Percentiles rank a stretch among this genome's conserved stretches.
Evolutionary conservation across 2,888 invertebrate species (phyloP).

Genomic region (Clusia tigrina): DNA sequence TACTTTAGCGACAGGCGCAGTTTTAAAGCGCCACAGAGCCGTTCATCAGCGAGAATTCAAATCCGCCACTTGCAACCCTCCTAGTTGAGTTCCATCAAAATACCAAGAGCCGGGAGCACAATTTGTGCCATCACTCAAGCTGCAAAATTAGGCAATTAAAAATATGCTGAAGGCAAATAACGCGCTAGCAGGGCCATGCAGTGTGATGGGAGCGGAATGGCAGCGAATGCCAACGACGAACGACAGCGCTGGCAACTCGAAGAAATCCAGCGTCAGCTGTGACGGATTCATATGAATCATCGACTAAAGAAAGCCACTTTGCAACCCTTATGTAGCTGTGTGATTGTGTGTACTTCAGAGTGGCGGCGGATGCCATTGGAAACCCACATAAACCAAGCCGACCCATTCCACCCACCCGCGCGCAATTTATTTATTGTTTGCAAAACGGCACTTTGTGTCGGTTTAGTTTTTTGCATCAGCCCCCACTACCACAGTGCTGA

Average conservation of each 20-base stretch:
- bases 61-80: background rate
- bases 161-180: conserved; percentile 61
- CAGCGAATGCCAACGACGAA: conserved; percentile 8
- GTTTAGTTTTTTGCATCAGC: conserved; percentile 17
- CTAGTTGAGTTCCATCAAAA: background rate
- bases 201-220: conserved; percentile 23
- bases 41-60: conserved; percentile 50
- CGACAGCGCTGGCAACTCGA: conserved; percentile 13
- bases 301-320: conserved; percentile 37
- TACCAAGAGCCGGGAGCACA: too few species aligned
- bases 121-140: conserved; percentile 61
- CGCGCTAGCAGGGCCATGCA: conserved; percentile 12
- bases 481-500: background rate
- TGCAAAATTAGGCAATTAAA: conserved; percentile 65
- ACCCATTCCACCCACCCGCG: conserved; percentile 1
- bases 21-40: conserved; percentile 54
- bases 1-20: conserved; percentile 50
- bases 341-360: background rate
- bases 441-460: conserved; percentile 38
- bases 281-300: conserved; percentile 48
- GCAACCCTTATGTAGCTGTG: background rate
- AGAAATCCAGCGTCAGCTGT: conserved; percentile 1
- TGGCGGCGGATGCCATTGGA: background rate
- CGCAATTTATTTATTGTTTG: conserved; percentile 40
- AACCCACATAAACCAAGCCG: background rate